Evolutionary conservation across 2,113 vertebrate species (phyloP).

Genomic region (Perca schrenkii): DNA sequence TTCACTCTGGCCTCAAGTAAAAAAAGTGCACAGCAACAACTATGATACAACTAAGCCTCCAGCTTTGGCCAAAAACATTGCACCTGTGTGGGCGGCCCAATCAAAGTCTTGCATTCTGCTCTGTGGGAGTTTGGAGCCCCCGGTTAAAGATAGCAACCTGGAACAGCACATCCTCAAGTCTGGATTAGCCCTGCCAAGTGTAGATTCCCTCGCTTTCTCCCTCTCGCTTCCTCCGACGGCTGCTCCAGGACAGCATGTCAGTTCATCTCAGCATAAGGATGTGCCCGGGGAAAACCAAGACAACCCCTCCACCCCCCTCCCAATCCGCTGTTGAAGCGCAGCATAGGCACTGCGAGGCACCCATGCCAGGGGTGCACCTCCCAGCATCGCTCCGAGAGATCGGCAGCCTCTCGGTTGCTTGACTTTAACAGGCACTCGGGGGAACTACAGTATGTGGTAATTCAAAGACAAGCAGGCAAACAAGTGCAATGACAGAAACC

Average conservation of each 20-base stretch:
- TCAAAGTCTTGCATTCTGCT: constrained; percentile 58
- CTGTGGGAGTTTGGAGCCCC: constrained; percentile 66
- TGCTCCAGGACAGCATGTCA: constrained; percentile 57
- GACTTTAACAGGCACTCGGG: constrained; percentile 30
- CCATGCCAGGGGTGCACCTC: constrained; percentile 43
- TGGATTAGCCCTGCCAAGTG: constrained; percentile 62
- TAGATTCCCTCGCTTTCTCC: constrained; percentile 19
- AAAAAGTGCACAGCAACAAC: constrained; percentile 56
- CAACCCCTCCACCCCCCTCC: background rate
- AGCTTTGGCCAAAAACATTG: constrained; percentile 59
- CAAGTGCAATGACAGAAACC: constrained; percentile 35
- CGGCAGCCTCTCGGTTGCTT: background rate
- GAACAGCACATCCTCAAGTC: constrained; percentile 65
- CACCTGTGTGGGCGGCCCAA: constrained; percentile 68
- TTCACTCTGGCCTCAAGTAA: constrained; percentile 52
- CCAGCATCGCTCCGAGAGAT: constrained; percentile 18
- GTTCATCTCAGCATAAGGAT: constrained; percentile 58
- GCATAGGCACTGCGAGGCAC: background rate
- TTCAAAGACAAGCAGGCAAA: constrained; percentile 48
- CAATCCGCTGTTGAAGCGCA: constrained; percentile 8
- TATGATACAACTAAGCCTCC: constrained; percentile 56
- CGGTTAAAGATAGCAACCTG: constrained; percentile 61
- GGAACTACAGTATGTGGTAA: constrained; percentile 1
- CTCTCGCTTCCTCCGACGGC: constrained; percentile 7
- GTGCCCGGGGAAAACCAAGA: constrained; percentile 17